Evolutionary conservation across 30 jellyfish, hydroid and myxozoan genomes (phyloP).

Genomic region (Catostylus mosaicus): DNA sequence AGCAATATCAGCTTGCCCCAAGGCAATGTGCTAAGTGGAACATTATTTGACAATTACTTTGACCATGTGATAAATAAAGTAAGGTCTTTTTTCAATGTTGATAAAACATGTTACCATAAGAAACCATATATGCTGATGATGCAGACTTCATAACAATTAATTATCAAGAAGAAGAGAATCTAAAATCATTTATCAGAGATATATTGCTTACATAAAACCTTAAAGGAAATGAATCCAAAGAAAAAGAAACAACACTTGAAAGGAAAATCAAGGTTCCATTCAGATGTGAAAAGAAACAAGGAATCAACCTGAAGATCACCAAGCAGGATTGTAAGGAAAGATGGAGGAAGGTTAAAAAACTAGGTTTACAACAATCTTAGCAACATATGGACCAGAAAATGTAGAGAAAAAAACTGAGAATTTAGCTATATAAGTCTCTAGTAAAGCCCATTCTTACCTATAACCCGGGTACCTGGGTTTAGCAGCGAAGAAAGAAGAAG

Average conservation of each 20-base stretch:
- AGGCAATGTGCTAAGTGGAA: constrained; percentile 59
- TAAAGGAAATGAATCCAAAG: constrained; percentile 3
- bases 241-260: constrained; percentile 46
- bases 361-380: constrained; percentile 12
- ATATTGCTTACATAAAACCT: no score
- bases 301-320: constrained; percentile 46
- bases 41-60: constrained; percentile 46
- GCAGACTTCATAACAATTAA: constrained; percentile 51
- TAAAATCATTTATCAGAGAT: neutral
- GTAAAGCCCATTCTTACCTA: constrained; percentile 46
- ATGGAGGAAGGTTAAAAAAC: constrained; percentile 30
- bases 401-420: constrained; percentile 31
- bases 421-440: constrained; percentile 5
- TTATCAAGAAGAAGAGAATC: constrained; percentile 24
- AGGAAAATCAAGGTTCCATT: constrained; percentile 45
- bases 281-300: constrained; percentile 67
- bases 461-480: constrained; percentile 34
- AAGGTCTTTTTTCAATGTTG: constrained; percentile 31
- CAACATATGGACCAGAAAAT: constrained; percentile 37
- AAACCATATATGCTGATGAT: constrained; percentile 45
- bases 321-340: constrained; percentile 38
- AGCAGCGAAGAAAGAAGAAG: neutral
- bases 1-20: constrained; percentile 63
- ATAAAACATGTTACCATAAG: constrained; percentile 50
- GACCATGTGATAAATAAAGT: constrained; percentile 44